Evolutionary conservation across 2,888 invertebrate genomes (phyloP).

Genomic region (Eurytoma adleriae): DNA sequence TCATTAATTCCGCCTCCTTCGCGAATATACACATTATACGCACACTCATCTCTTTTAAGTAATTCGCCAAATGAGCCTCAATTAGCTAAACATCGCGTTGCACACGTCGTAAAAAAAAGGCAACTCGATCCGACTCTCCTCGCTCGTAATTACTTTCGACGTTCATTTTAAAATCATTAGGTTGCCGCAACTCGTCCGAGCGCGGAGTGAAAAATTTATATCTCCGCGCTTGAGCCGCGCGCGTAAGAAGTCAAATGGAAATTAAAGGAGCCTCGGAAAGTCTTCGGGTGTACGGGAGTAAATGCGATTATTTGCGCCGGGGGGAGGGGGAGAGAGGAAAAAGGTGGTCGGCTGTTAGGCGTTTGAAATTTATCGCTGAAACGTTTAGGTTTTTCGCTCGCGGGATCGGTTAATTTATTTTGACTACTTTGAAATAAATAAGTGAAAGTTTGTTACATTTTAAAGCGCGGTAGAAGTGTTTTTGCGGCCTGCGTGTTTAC

Average conservation of each 20-base stretch:
- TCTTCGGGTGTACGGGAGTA: too few species aligned
- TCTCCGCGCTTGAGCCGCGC: neutral
- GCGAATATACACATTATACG: neutral
- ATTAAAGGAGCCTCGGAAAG: neutral
- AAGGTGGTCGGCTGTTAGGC: too few species aligned
- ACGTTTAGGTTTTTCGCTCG: too few species aligned
- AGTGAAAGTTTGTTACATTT: conserved; percentile 31
- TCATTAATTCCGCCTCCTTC: conserved; percentile 48
- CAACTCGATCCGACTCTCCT: conserved; percentile 14
- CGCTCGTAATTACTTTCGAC: conserved; percentile 45
- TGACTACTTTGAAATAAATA: neutral
- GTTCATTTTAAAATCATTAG: conserved; percentile 43
- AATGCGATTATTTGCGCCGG: too few species aligned
- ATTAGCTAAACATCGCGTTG: conserved; percentile 36
- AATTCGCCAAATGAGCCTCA: conserved; percentile 47
- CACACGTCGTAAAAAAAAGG: conserved; percentile 1
- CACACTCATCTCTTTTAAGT: conserved; percentile 10
- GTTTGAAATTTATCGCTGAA: too few species aligned
- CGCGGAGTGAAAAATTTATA: conserved; percentile 13
- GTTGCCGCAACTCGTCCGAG: conserved; percentile 2
- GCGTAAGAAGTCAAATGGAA: neutral
- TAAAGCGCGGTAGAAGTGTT: conserved; percentile 14
- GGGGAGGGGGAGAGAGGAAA: too few species aligned
- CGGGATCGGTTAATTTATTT: too few species aligned
- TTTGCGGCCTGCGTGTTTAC: conserved; percentile 3